These are phyloP conservation scores for Helicoverpa armigera DNA, from an alignment of 1,140 invertebrate genomes.

Conservation along the genomic window DNA sequence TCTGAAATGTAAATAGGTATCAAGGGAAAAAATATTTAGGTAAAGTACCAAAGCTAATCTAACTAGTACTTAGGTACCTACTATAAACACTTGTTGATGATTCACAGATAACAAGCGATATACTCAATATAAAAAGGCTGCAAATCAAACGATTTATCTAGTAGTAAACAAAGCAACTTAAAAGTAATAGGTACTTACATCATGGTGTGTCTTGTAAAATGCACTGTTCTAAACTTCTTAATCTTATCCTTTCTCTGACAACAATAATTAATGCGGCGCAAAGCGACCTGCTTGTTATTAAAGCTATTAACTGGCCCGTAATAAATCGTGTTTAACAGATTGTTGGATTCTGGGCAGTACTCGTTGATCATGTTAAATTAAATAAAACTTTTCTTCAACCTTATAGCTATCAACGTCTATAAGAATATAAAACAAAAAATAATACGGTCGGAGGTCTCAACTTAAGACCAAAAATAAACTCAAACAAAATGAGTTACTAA, in stretches of 20 bases:
- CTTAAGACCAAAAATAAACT: constrained; percentile 65
- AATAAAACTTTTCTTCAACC: constrained; percentile 8
- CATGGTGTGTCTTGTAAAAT: constrained; percentile 65
- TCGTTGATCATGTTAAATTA: constrained; percentile 74
- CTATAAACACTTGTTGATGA: neutral
- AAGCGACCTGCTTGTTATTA: constrained; percentile 59
- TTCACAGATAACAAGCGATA: constrained; percentile 11
- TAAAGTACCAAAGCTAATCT: too few species aligned
- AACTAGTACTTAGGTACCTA: too few species aligned
- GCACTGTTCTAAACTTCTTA: constrained; percentile 72
- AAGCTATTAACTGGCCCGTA: constrained; percentile 41
- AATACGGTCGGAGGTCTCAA: constrained; percentile 56
- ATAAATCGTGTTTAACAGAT: constrained; percentile 54
- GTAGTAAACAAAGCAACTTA: constrained; percentile 11
- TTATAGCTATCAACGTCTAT: constrained; percentile 25
- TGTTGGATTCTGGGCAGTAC: constrained; percentile 62
- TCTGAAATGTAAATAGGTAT: too few species aligned
- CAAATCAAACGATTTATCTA: constrained; percentile 3
- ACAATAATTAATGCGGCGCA: constrained; percentile 61
- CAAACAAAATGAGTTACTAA: neutral
- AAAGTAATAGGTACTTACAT: constrained; percentile 67
- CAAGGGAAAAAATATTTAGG: too few species aligned
- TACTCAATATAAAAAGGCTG: neutral
- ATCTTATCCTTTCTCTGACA: constrained; percentile 70
- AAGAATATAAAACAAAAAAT: constrained; percentile 24